These are phyloP conservation scores for Leucosticte australis DNA, from an alignment of 2,113 vertebrate species.

Conservation along the genomic window DNA sequence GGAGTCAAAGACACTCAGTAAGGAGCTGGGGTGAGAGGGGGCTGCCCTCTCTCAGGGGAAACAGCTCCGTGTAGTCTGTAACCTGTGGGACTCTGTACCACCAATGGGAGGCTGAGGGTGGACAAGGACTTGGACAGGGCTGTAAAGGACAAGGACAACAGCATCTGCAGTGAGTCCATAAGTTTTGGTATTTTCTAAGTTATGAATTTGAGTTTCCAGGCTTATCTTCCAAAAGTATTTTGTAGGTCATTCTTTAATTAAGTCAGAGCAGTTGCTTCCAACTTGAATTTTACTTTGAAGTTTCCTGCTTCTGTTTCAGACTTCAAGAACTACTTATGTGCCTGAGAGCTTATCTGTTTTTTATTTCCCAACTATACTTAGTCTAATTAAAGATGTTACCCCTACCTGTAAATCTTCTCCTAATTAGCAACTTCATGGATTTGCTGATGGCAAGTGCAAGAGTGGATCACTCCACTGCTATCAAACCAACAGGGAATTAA, in stretches of 20 bases:
- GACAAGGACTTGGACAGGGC: not conserved
- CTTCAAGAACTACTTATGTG: constrained; percentile 18
- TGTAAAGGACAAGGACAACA: not conserved
- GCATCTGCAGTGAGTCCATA: not conserved
- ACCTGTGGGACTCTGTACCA: not conserved
- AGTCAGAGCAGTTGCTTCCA: constrained; percentile 40
- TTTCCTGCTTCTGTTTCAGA: constrained; percentile 34
- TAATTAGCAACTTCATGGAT: constrained; percentile 56
- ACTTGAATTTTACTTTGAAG: constrained; percentile 60
- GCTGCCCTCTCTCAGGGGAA: not conserved
- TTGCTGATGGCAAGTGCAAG: constrained; percentile 51
- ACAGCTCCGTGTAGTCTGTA: not conserved
- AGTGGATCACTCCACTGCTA: constrained; percentile 28
- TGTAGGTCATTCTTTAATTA: constrained; percentile 59
- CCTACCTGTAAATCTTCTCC: constrained; percentile 59
- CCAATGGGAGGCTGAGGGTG: not conserved
- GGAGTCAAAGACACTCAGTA: not conserved
- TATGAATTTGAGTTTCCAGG: not conserved
- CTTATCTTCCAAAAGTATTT: constrained; percentile 7
- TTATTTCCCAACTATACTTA: constrained; percentile 7
- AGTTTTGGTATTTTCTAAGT: not conserved
- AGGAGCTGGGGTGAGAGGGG: not conserved
- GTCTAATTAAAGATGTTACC: constrained; percentile 57
- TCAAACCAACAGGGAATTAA: constrained; percentile 3
- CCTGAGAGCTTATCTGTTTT: constrained; percentile 35